Percentiles rank a stretch among this genome's conserved stretches.
Conservation (phyloP, 2,797 vertebrate species). For the Xerus rutilus region DNA sequence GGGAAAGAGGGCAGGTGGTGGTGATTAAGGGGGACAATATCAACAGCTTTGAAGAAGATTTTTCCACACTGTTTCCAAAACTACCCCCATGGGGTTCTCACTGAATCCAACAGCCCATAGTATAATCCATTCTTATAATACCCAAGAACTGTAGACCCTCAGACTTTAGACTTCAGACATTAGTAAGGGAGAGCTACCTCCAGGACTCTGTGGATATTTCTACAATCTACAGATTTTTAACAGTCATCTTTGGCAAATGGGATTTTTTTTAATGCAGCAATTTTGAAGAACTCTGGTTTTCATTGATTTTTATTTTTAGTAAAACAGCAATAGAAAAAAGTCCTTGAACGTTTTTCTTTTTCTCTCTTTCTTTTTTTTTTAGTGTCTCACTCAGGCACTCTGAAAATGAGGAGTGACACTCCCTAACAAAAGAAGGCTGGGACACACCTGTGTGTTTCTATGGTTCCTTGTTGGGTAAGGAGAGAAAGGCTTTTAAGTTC, state of each 20-base stretch:
- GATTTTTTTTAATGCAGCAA: neutral
- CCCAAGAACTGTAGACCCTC: neutral
- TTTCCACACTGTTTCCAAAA: neutral
- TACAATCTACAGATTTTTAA: neutral
- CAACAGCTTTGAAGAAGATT: neutral
- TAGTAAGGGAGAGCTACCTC: neutral
- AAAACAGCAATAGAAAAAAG: neutral
- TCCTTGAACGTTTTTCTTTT: neutral
- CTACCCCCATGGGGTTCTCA: neutral
- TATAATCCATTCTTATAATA: neutral
- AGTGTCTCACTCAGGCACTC: neutral
- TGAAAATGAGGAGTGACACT: neutral
- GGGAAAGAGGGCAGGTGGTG: too few relatives aligned
- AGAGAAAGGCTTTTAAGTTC: neutral
- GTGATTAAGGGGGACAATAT: too few relatives aligned
- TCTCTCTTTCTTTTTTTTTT: neutral
- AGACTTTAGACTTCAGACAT: neutral
- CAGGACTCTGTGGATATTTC: neutral
- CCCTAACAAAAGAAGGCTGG: neutral
- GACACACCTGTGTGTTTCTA: neutral
- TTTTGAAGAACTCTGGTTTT: constrained; percentile 42
- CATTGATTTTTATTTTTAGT: neutral
- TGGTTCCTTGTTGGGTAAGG: neutral
- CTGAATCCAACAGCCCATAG: neutral
- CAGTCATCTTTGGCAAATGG: neutral